Percentiles rank a stretch among this genome's conserved stretches.
phyloP scores from a whole-genome alignment of 2,113 vertebrate species.

The Hippolais icterina region DNA sequence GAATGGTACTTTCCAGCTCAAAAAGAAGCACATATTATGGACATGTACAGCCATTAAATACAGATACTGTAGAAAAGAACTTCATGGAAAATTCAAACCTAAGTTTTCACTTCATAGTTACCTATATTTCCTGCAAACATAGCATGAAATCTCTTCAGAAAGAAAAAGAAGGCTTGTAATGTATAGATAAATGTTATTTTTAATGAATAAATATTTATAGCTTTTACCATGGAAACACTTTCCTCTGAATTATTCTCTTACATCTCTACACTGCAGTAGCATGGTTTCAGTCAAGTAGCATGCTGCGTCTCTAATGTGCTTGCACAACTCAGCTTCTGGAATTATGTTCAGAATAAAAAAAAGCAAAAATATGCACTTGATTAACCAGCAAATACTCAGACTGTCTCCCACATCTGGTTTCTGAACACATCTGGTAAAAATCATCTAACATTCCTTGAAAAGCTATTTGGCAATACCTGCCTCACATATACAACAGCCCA shows the following conservation, averaged over 20 bases:
- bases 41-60: background rate
- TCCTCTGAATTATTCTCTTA: background rate
- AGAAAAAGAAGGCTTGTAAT: background rate
- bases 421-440: constrained; percentile 19
- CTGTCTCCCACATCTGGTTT: background rate
- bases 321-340: background rate
- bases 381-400: background rate
- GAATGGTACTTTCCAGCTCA: background rate
- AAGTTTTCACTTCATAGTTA: background rate
- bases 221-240: background rate
- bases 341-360: background rate
- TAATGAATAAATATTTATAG: background rate
- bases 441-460: background rate
- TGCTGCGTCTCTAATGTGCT: background rate
- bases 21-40: background rate
- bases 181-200: background rate
- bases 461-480: background rate
- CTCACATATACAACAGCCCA: background rate
- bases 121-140: background rate
- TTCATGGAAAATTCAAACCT: background rate
- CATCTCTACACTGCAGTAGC: background rate
- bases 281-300: background rate
- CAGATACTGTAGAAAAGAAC: background rate
- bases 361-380: background rate
- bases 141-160: background rate